Conservation (phyloP, 2,797 vertebrate species). For the Cossypha caffra region DNA sequence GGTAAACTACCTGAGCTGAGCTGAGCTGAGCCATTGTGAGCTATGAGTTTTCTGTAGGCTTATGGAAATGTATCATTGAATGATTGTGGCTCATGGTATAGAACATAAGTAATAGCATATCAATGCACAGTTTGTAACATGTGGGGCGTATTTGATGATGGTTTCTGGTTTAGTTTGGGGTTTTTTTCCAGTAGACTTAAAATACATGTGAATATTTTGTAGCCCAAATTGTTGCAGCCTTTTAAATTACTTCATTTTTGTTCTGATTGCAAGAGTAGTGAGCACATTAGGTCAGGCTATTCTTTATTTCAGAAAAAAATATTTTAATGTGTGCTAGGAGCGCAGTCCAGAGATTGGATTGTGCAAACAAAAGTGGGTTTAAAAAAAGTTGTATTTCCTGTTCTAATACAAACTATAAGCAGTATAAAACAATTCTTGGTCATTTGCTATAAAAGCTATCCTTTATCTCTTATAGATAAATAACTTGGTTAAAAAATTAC, state of each 20-base stretch:
- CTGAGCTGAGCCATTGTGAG: not conserved
- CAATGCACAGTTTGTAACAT: not conserved
- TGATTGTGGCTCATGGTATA: not conserved
- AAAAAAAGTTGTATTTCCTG: not conserved
- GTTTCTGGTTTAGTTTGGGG: not conserved
- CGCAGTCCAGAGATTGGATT: not conserved
- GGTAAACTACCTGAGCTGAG: not conserved
- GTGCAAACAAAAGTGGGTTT: not conserved
- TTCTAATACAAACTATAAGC: not conserved
- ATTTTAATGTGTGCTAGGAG: not conserved
- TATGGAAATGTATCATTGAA: not conserved
- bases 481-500: not conserved
- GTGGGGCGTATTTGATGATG: not conserved
- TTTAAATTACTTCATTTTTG: not conserved
- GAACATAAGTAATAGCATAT: not conserved
- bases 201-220: not conserved
- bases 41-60: not conserved
- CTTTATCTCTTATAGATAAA: not conserved
- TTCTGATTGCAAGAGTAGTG: not conserved
- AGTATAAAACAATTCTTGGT: not conserved
- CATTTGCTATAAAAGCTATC: not conserved
- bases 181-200: not conserved
- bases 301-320: not conserved
- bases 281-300: not conserved
- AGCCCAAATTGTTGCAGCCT: not conserved